Conservation (phyloP, 2,888 invertebrate species). For the Ornithoptera alexandrae region DNA sequence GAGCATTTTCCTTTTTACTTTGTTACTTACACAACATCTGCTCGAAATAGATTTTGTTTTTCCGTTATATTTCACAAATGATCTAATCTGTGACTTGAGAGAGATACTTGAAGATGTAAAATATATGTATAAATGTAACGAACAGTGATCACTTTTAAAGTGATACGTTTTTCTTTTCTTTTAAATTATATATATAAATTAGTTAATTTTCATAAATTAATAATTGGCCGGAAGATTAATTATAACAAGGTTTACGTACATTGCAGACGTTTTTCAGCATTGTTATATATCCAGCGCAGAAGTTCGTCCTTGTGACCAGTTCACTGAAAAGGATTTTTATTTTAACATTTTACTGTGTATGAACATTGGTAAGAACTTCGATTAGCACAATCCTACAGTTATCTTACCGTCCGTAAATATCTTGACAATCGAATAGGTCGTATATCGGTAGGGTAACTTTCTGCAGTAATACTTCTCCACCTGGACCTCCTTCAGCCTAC, state of each 20-base stretch:
- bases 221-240: neutral
- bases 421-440: conserved; percentile 64
- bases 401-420: conserved; percentile 59
- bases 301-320: conserved; percentile 62
- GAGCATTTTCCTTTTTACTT: neutral
- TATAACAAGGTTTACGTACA: conserved; percentile 32
- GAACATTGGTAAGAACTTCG: no score
- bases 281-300: conserved; percentile 70
- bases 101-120: neutral
- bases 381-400: no score
- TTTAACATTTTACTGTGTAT: no score
- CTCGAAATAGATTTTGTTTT: neutral
- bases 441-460: conserved; percentile 62
- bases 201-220: neutral
- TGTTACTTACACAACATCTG: conserved; percentile 1
- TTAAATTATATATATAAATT: no score
- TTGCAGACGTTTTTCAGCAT: conserved; percentile 67
- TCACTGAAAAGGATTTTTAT: conserved; percentile 43
- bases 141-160: neutral
- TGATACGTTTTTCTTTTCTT: neutral
- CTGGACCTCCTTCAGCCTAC: conserved; percentile 40
- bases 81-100: neutral
- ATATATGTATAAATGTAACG: neutral
- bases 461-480: conserved; percentile 62
- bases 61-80: neutral